Base-by-base conservation (phyloP, 1,140 invertebrate genomes). In the Calliphora vicina region DNA sequence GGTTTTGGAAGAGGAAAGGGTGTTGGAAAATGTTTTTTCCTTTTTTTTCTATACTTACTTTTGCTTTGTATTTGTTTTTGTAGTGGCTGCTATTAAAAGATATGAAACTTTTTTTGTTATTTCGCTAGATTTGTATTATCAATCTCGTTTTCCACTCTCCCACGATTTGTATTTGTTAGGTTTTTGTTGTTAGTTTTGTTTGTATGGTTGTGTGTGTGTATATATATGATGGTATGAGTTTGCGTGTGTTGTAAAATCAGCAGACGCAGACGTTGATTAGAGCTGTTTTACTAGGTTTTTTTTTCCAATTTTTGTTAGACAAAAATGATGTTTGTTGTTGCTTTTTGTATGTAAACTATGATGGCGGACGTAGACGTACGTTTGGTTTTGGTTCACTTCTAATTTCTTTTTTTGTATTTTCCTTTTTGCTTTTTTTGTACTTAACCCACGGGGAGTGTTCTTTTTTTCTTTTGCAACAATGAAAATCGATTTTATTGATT, bases 181-280 rank as follows among this genome's bases (percentile, higher is more conserved):
- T 67, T n/a, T n/a, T n/a, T n/a, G n/a, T n/a, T n/a, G n/a, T n/a
- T n/a, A n/a, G 20, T 67, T 23, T n/a, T 13, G 12, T 50, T 35
- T 57, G 20, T 67, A 15, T 61, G 50, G 5, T 10, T 20, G 61
- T 67, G 61, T 67, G 61, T 57, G n/a, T 57, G 13, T 57, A 57
- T 57, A 15, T 57, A 10, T 50, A 6, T n/a, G 71, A 80, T 57
- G 27, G 80, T 83, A 85, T 85, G 86, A 84, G 61, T 67, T 67
- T 67, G 61, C 61, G 20, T 67, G 61, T 67, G 23, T 67, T 67
- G 61, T 67, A 67, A 67, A 67, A 67, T 20, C 61, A 25, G 61
- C 61, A 67, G 61, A 67, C 61, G 61, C 61, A 67, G 61, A 67
- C 61, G 61, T 67, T 67, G 61, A 23, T 67, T 25, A 67, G 61